A percentile compares a stretch with the other conserved stretches of the same genome.
phyloP scores from a whole-genome alignment of 2,888 invertebrate species.

The Caenorhabditis sinica region DNA sequence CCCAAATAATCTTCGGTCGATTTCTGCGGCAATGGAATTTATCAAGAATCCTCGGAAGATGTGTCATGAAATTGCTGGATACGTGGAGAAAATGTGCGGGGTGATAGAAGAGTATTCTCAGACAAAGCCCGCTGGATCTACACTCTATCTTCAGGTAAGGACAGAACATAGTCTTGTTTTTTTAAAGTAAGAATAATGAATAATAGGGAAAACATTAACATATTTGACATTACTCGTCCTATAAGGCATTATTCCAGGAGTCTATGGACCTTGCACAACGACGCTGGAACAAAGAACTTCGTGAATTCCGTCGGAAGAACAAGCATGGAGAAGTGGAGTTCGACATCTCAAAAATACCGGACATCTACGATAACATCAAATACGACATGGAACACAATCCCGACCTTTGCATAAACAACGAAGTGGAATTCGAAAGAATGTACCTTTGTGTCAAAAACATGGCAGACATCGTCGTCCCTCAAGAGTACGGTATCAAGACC shows the following conservation, averaged over 20 bases:
- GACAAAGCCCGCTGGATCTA: conserved; percentile 67
- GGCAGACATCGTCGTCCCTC: conserved; percentile 99
- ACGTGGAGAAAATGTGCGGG: conserved; percentile 87
- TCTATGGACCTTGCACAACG: conserved; percentile 99
- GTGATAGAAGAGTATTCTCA: conserved; percentile 80
- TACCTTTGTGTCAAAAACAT: conserved; percentile 97
- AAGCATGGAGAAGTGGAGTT: conserved; percentile 88
- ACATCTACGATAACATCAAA: conserved; percentile 99
- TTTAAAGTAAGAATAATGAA: too few relatives aligned
- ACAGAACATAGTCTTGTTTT: too few relatives aligned
- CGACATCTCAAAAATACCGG: conserved; percentile 99
- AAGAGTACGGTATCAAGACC: conserved; percentile 96
- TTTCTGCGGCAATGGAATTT: conserved; percentile 86
- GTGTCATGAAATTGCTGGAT: conserved; percentile 90
- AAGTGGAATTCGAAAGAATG: conserved; percentile 85
- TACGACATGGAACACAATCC: conserved; percentile 96
- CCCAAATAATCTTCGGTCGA: conserved; percentile 92
- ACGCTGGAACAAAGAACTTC: conserved; percentile 85
- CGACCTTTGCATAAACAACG: conserved; percentile 86
- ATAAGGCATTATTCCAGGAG: conserved; percentile 86
- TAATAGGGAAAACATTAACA: too few relatives aligned
- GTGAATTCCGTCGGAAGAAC: conserved; percentile 92
- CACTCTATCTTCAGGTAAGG: conserved; percentile 91
- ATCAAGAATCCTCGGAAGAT: conserved; percentile 96
- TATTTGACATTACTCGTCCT: too few relatives aligned